These are phyloP conservation scores for Hippocampus barbouri DNA, from an alignment of 2,113 vertebrate genomes.

Conservation along the genomic window DNA sequence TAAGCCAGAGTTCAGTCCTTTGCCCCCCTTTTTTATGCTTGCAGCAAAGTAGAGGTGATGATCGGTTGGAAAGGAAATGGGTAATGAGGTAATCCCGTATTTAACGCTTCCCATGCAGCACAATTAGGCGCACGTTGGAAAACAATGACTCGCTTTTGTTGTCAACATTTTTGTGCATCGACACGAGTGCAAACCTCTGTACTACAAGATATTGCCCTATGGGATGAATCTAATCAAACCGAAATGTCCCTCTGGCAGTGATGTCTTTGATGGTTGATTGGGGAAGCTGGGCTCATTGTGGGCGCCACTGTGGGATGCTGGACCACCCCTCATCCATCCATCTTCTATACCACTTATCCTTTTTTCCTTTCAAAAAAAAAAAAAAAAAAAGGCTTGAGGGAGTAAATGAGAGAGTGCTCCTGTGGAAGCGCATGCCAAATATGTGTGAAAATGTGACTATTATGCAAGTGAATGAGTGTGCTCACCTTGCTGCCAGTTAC, in stretches of 20 bases:
- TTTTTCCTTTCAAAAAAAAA: slow-evolving; percentile 27
- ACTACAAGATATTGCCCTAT: slow-evolving; percentile 44
- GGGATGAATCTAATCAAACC: slow-evolving; percentile 51
- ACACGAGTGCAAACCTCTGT: slow-evolving; percentile 11
- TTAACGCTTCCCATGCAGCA: slow-evolving; percentile 24
- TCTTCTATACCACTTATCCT: neutral
- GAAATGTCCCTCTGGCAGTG: slow-evolving; percentile 42
- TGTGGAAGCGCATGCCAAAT: slow-evolving; percentile 21
- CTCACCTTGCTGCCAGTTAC: slow-evolving; percentile 53
- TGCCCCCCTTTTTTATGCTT: slow-evolving; percentile 11
- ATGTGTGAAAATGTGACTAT: slow-evolving; percentile 28
- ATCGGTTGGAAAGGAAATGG: neutral
- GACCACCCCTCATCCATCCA: neutral
- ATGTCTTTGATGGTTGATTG: slow-evolving; percentile 58
- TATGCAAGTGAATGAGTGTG: slow-evolving; percentile 25
- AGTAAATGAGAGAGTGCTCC: neutral
- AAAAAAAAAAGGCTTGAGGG: slow-evolving; percentile 28
- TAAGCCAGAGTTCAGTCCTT: slow-evolving; percentile 41
- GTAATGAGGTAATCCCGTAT: slow-evolving; percentile 9
- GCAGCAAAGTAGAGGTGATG: slow-evolving; percentile 11
- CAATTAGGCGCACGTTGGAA: neutral
- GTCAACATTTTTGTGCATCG: slow-evolving; percentile 11
- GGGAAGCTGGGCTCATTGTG: slow-evolving; percentile 41
- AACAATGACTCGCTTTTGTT: slow-evolving; percentile 4
- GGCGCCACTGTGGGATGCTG: slow-evolving; percentile 41